Conservation (phyloP, 2,888 invertebrate genomes). For the Mythimna lalbum region DNA sequence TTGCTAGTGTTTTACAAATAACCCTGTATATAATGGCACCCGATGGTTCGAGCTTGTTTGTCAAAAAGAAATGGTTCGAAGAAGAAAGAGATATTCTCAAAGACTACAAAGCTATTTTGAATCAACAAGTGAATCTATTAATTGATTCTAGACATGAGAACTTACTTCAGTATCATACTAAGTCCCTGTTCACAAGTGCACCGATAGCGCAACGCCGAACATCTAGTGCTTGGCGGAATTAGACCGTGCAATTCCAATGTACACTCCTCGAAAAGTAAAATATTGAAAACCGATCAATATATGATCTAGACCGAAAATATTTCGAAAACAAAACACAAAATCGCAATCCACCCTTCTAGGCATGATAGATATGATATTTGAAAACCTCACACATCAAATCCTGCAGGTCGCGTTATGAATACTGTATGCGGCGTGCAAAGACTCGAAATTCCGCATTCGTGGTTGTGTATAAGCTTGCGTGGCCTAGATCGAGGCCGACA, state of each 20-base stretch:
- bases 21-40: too few species aligned
- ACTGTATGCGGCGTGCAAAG: conserved; percentile 40
- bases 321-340: conserved; percentile 18
- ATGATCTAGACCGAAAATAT: not conserved
- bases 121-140: conserved; percentile 1
- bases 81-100: too few species aligned
- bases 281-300: too few species aligned
- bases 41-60: too few species aligned
- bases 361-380: conserved; percentile 37
- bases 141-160: not conserved
- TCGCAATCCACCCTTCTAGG: conserved; percentile 4
- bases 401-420: conserved; percentile 47
- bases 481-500: conserved; percentile 55
- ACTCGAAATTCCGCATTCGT: conserved; percentile 43
- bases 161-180: not conserved
- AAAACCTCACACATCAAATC: conserved; percentile 49
- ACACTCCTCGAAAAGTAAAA: too few species aligned
- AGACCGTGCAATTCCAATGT: too few species aligned
- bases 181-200: too few species aligned
- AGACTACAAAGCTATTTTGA: not conserved
- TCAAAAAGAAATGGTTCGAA: too few species aligned
- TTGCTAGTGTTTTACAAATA: too few species aligned
- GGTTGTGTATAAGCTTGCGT: conserved; percentile 54
- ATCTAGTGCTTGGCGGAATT: too few species aligned
- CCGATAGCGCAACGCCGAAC: too few species aligned